Evolutionary conservation across 1,140 invertebrate genomes (phyloP), one percentile per base, ranked within the genome.

Genomic region (Danaus melanippus): DNA sequence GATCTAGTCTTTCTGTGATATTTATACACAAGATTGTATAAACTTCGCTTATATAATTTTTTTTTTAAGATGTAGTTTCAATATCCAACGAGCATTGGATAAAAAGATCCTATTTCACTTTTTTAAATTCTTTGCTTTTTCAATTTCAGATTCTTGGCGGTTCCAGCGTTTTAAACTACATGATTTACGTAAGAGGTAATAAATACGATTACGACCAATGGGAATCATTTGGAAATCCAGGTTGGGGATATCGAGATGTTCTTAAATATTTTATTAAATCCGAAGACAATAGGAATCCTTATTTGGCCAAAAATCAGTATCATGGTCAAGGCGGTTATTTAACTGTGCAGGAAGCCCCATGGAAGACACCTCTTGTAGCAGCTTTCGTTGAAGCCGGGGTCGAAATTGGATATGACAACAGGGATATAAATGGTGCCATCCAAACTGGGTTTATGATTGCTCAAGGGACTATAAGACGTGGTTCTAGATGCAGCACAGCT

Each of bases 121-220:
- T 32, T 32, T 7, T 32, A 32, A 32, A 3, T 15, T 7, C 2
- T 4, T 32, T 7, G 2, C 6, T 32, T 32, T 32, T 32, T 4
- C 2, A 32, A 32, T 82, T 80, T 41, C 79, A 85, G 82, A 93
- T 95, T 0, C 84, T 96, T 0, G 97, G 97, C 1, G 97, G 97
- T 0, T 96, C 94, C 0, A 95, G 93, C 46, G 95, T 96, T 0
- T 87, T 98, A 0, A 98, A 99, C 76, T 98, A 97, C 67, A 98
- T 99, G 97, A 90, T 98, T 0, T 98, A 98, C 77, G 95, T 97
- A 0, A 87, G 97, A 60, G 97, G 93, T 46, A 90, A 92, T 82
- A 89, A 87, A 62, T 86, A 90, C 40, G 97, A 99, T 73, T 99
- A 96, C 71, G 95, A 98, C 72, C 87, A 92, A 32, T 99, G 97